Conservation (phyloP, 2,888 invertebrate genomes). For the Lithophane socia region DNA sequence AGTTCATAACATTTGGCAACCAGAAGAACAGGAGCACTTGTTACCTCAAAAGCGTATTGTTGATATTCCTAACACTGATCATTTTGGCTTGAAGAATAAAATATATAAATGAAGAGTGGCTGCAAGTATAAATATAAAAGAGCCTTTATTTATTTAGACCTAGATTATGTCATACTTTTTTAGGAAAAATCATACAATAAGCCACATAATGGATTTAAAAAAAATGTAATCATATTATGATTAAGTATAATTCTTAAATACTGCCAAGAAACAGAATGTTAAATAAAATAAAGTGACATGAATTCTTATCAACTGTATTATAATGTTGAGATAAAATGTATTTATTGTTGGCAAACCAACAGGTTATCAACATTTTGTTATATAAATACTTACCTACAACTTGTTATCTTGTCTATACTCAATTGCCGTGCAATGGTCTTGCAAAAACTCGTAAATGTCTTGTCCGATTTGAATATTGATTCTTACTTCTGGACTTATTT, state of each 20-base stretch:
- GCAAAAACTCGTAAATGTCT: too few relatives aligned
- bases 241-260: neutral
- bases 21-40: neutral
- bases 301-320: conserved; percentile 21
- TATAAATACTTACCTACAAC: neutral
- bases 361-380: conserved; percentile 36
- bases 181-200: too few relatives aligned
- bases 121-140: neutral
- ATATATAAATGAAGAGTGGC: neutral
- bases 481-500: neutral
- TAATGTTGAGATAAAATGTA: conserved; percentile 22
- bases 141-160: neutral
- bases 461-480: too few relatives aligned
- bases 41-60: neutral
- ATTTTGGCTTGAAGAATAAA: neutral
- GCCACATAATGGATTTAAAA: neutral
- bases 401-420: conserved; percentile 8
- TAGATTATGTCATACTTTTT: neutral
- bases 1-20: conserved; percentile 5
- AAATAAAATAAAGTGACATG: neutral
- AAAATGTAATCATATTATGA: neutral
- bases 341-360: conserved; percentile 21
- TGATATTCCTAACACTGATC: neutral
- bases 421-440: too few relatives aligned
- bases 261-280: neutral